Evolutionary conservation across 2,888 invertebrate species (phyloP).

Genomic region (Agriotes lineatus): DNA sequence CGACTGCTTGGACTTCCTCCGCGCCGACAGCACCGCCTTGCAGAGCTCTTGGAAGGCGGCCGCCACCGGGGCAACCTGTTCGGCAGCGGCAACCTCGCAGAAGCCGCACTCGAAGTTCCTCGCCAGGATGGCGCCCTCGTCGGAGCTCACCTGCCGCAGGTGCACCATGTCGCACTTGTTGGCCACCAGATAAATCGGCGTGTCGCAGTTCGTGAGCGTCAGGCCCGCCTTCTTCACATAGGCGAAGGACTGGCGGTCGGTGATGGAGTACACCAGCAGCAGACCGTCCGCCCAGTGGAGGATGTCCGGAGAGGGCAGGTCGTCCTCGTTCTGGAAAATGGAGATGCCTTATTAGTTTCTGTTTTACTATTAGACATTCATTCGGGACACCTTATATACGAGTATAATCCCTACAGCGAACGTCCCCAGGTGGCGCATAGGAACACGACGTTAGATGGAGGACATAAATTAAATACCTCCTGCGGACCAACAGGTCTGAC

Average conservation of each 20-base stretch:
- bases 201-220: constrained; percentile 72
- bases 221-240: constrained; percentile 82
- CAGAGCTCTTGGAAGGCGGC: constrained; percentile 88
- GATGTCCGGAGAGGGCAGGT: constrained; percentile 77
- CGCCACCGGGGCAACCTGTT: constrained; percentile 87
- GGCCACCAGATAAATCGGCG: constrained; percentile 87
- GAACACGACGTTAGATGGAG: too few species aligned
- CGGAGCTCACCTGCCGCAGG: constrained; percentile 86
- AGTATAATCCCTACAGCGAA: too few species aligned
- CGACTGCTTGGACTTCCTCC: constrained; percentile 88
- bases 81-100: constrained; percentile 89
- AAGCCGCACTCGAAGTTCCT: constrained; percentile 91
- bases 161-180: constrained; percentile 95
- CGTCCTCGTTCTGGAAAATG: constrained; percentile 75
- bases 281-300: constrained; percentile 93
- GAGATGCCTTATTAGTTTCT: too few species aligned
- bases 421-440: too few species aligned
- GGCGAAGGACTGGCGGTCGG: constrained; percentile 86
- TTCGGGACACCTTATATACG: too few species aligned
- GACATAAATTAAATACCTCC: too few species aligned
- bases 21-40: constrained; percentile 82
- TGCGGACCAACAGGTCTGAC: too few species aligned
- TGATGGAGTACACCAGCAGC: constrained; percentile 90
- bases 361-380: too few species aligned
- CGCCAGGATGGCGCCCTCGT: constrained; percentile 90